Percentiles rank a stretch among this genome's conserved stretches.
Evolutionary conservation across 2,113 vertebrate species (phyloP).

Genomic region (Coryphaenoides rupestris): DNA sequence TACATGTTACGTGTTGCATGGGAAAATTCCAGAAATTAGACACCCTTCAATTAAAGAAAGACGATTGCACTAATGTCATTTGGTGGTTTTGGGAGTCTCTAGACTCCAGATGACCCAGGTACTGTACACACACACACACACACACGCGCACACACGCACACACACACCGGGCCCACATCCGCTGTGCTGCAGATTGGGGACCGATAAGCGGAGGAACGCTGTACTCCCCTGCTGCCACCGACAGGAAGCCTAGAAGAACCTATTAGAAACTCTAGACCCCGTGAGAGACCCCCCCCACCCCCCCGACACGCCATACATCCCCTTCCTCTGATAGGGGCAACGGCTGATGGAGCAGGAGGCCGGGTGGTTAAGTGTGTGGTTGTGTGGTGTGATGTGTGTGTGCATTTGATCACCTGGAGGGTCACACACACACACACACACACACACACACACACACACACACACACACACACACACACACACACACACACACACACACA

Average conservation of each 20-base stretch:
- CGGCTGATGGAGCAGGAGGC: constrained; percentile 26
- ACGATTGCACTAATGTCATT: too few relatives aligned
- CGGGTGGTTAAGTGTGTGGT: constrained; percentile 37
- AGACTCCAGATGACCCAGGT: too few relatives aligned
- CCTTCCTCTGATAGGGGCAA: constrained; percentile 17
- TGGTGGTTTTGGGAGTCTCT: too few relatives aligned
- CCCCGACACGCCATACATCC: not conserved
- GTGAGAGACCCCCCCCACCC: constrained; percentile 22
- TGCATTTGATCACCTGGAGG: constrained; percentile 42
- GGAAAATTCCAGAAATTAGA: too few relatives aligned
- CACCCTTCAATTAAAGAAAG: too few relatives aligned
- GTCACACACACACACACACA: constrained; percentile 22
- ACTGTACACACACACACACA: too few relatives aligned
- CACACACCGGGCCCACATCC: too few relatives aligned
- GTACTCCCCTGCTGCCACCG: constrained; percentile 18
- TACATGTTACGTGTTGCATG: too few relatives aligned
- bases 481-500: constrained; percentile 2
- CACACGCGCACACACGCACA: too few relatives aligned
- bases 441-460: constrained; percentile 1
- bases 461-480: constrained; percentile 2
- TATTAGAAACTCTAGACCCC: constrained; percentile 46
- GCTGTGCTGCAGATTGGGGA: not conserved
- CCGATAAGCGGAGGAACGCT: not conserved
- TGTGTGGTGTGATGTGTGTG: constrained; percentile 7
- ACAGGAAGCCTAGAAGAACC: constrained; percentile 44